Base-by-base conservation (phyloP, 2,797 vertebrate genomes). In the Sebastes reedi region DNA sequence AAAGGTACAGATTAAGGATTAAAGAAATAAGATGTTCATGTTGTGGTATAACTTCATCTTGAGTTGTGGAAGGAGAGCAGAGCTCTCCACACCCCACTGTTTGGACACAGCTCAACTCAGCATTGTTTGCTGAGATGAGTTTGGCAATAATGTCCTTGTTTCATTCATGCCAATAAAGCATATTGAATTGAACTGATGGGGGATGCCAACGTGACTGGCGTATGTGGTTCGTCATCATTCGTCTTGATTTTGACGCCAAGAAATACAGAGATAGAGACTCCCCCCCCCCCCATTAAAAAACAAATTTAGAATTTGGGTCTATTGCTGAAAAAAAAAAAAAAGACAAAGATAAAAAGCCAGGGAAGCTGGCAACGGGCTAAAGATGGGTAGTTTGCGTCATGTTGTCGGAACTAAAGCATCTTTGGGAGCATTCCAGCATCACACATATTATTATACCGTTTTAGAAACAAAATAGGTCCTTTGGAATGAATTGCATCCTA, bases 391-490 rank as follows among this genome's bases (percentile, higher is more conserved):
- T 46, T 79, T 77, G 77, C 72, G 56, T 77, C 66, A 74, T 30
- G 42, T 52, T 67, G 61, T 81, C 36, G 24, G 60, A 82, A 80
- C 46, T 72, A n/a, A 76, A 58, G 67, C 66, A 32, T 83, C 52
- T 65, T 25, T 42, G 39, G 71, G 42, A 65, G 22, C 73, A 61
- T 85, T 70, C 61, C 60, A 66, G 66, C 54, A 84, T 24, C 36
- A 24, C 58, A 64, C 72, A 32, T 77, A 60, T 82, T 74, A 76
- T 83, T 88, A 82, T 32, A 74, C 67, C 39, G 56, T 89, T 88
- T 85, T 78, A 88, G 72, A 84, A 81, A 83, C 80, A 83, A 81
- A 89, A 76, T 69, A 18, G 74, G 54, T 78, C 67, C 72, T 73
- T 81, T 65, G 67, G 55, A 78, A 84, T 72, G 11, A 85, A 77